Evolutionary conservation across 2,797 vertebrate genomes (phyloP), one percentile per base, ranked within the genome.

Genomic region (Lacerta viridis): DNA sequence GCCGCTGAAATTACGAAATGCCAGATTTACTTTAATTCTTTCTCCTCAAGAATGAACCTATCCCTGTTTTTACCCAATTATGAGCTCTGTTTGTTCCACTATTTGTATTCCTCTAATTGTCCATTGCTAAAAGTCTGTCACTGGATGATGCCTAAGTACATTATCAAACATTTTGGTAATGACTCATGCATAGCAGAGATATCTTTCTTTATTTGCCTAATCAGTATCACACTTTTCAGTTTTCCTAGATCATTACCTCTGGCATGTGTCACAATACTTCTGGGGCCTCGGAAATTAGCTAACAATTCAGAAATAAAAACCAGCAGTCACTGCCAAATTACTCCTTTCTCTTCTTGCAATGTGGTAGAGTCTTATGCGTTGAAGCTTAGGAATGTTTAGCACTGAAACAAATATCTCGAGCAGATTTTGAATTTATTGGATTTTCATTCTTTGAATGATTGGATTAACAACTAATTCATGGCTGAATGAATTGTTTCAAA

Each of bases 121-220:
- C 61, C 85, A 92, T 91, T 93, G 91, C 80, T 93, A 95, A 94
- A 92, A 89, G 74, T 85, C 88, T 93, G 46, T 87, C 89, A 81
- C 69, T 90, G 80, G 88, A 90, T 92, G 90, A 85, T 89, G 33
- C 74, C 89, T 87, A 66, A 94, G 79, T 90, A 88, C 64, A 92
- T 93, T 92, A 94, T 88, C 89, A 92, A 93, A 90, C 82, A 64
- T 90, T 92, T 93, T 92, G n/a, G 74, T 90, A 94, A 93, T 80
- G 33, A 93, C 61, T 96, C 90, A 93, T 85, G 83, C 66, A 91
- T 80, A 94, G 68, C 69, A 90, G 55, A 81, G 69, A 89, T 76
- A 89, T 84, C 29, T 90, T 94, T 95, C 93, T 92, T 94, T 90
- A 95, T 95, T 95, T 95, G 46, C 59, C 77, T 95, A 93, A 95